These are phyloP conservation scores for Sturnira hondurensis DNA, from an alignment of 2,113 vertebrate species.

Conservation along the genomic window DNA sequence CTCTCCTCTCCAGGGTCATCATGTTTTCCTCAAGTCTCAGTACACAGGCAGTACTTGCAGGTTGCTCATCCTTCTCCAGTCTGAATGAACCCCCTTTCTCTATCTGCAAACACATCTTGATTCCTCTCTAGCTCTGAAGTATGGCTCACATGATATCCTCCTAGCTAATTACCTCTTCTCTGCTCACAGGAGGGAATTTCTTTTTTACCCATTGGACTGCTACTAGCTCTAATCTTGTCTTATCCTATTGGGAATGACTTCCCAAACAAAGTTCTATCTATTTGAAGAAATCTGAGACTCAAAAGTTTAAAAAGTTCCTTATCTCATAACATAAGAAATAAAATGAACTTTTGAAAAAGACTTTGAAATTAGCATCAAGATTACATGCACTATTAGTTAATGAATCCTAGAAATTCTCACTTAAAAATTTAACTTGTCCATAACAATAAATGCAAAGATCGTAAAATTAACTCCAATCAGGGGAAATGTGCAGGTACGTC, in stretches of 20 bases:
- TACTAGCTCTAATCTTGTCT: neutral
- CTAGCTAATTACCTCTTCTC: neutral
- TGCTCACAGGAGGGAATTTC: neutral
- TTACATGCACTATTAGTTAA: neutral
- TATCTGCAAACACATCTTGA: neutral
- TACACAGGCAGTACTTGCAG: neutral
- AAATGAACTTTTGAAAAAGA: conserved; percentile 11
- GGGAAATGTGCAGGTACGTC: neutral
- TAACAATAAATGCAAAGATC: neutral
- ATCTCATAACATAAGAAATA: neutral
- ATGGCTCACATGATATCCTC: neutral
- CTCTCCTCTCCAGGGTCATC: neutral
- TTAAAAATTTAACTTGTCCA: neutral
- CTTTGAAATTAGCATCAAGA: neutral
- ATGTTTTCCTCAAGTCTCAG: neutral
- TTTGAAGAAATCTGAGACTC: conserved; percentile 14
- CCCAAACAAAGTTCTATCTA: neutral
- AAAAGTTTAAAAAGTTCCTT: neutral
- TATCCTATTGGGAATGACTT: neutral
- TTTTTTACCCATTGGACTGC: neutral
- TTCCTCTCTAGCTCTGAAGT: neutral
- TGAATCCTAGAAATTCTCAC: neutral
- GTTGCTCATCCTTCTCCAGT: neutral
- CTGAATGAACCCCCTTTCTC: neutral
- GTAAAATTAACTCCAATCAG: neutral